Evolutionary conservation across 2,797 vertebrate species (phyloP), one percentile per base, ranked within the genome.

Genomic region (Melanotaenia parkinsoni): DNA sequence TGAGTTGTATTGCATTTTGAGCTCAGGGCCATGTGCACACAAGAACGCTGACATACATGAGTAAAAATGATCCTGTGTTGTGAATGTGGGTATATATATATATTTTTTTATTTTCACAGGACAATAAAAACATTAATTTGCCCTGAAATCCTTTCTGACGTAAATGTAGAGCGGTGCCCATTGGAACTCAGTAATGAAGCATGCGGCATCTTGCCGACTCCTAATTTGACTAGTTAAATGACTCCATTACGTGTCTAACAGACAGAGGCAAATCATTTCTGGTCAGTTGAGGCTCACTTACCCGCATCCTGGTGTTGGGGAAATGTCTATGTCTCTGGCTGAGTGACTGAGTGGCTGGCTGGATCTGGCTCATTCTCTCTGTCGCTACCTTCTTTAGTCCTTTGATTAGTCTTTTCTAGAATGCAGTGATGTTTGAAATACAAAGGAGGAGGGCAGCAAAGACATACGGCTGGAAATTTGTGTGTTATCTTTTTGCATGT

Each of bases 221-320:
- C 96, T 98, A 98, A 97, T 97, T 97, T 97, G 97, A 98, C 96
- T 96, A 97, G 97, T 98, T 99, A 98, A 98, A 99, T 96, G 97
- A 99, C 96, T 98, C 97, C 96, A 99, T 99, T 99, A 98, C 96
- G 96, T 96, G 97, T 97, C 97, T 98, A 98, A 99, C 97, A 99
- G 97, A 97, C 96, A 98, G 97, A 97, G 96, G 97, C 96, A 96
- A 97, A 99, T 98, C 96, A 97, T 98, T 99, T 98, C 98, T 99
- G 97, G 97, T 98, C 98, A 99, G 96, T 98, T 97, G 97, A 98
- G 95, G 96, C 96, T 97, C 96, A 97, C 96, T 98, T 98, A 98
- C 95, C 96, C 96, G 94, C 96, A 95, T 97, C 97, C 95, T 96
- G 96, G 96, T 96, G 96, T 95, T 95, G 94, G 95, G 96, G 90